These are phyloP conservation scores for Aptenodytes patagonicus DNA, from an alignment of 2,113 vertebrate species.

Conservation along the genomic window DNA sequence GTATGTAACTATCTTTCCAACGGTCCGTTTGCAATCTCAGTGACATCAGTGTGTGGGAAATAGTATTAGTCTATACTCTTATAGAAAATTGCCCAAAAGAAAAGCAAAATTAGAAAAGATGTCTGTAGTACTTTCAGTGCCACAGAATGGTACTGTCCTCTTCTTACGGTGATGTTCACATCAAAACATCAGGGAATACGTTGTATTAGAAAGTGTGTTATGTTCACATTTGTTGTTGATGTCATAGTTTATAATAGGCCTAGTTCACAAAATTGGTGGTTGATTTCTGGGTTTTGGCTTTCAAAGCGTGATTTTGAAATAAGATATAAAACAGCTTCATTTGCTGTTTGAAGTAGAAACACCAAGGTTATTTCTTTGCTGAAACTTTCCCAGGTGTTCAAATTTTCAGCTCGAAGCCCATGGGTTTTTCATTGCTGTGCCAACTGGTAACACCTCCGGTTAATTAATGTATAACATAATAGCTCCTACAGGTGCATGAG, in stretches of 20 bases:
- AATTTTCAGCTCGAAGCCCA: neutral
- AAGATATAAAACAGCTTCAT: neutral
- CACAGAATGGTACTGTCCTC: neutral
- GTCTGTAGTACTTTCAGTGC: neutral
- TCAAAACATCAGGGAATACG: neutral
- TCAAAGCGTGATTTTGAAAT: neutral
- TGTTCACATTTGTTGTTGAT: neutral
- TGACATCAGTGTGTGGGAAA: neutral
- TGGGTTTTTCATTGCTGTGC: neutral
- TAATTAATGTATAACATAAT: neutral
- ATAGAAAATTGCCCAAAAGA: neutral
- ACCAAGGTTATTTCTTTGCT: neutral
- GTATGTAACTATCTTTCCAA: neutral
- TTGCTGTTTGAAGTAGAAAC: neutral
- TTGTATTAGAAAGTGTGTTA: neutral
- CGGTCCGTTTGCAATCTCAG: neutral
- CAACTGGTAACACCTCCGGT: neutral
- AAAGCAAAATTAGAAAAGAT: neutral
- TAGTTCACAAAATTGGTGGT: neutral
- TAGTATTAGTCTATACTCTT: neutral
- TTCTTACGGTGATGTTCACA: neutral
- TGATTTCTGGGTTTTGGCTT: neutral
- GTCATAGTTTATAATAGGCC: neutral
- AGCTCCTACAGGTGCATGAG: neutral
- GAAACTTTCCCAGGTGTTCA: neutral